Conservation (phyloP, 2,888 invertebrate species). For the Pelosia muscerda region DNA sequence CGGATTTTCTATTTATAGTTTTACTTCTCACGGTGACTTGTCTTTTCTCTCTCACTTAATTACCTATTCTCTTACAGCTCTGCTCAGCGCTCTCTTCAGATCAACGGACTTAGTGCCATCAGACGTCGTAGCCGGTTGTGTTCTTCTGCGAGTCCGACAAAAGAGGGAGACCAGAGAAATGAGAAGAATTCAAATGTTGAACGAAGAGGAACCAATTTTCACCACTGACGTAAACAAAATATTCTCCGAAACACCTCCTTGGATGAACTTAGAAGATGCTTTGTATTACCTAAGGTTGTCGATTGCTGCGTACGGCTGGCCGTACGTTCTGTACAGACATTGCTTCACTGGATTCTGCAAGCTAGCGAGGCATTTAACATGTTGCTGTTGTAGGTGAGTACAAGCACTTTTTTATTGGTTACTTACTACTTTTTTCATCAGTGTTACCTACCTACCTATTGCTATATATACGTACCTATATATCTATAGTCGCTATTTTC, state of each 20-base stretch:
- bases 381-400: constrained; percentile 90
- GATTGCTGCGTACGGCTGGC: constrained; percentile 95
- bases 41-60: neutral
- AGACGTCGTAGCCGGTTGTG: constrained; percentile 95
- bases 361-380: constrained; percentile 89
- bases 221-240: constrained; percentile 87
- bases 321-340: constrained; percentile 92
- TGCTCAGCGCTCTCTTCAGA: constrained; percentile 92
- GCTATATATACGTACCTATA: too few species aligned
- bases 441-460: neutral
- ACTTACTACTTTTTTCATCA: too few species aligned
- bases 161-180: constrained; percentile 91
- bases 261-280: constrained; percentile 94
- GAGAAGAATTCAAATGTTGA: constrained; percentile 88
- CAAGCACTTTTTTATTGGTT: neutral
- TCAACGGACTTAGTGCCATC: constrained; percentile 95
- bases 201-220: constrained; percentile 89
- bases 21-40: neutral
- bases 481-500: too few species aligned
- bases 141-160: constrained; percentile 92
- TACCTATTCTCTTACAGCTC: constrained; percentile 77
- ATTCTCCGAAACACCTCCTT: constrained; percentile 89
- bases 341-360: constrained; percentile 92
- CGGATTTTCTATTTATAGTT: too few species aligned
- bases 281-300: constrained; percentile 93